phyloP scores from a whole-genome alignment of 2,888 invertebrate species.

The Drosophila testacea region DNA sequence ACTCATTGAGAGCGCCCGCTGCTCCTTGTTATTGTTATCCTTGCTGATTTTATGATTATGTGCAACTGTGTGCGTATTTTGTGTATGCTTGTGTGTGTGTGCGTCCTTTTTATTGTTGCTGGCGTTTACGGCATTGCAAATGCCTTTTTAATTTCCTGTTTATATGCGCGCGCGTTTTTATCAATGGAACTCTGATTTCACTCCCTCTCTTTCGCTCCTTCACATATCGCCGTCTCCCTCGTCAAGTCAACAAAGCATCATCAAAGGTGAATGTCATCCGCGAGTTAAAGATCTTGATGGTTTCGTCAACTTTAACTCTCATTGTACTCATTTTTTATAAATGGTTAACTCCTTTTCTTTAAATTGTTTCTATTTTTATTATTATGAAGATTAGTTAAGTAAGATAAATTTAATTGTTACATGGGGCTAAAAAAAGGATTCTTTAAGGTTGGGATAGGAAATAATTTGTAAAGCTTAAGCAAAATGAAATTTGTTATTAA shows the following conservation, averaged over 20 bases:
- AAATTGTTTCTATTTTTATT: conserved; percentile 15
- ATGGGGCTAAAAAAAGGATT: neutral
- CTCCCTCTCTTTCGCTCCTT: neutral
- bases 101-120: conserved; percentile 47
- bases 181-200: conserved; percentile 68
- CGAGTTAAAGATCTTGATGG: conserved; percentile 24
- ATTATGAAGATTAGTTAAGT: conserved; percentile 1
- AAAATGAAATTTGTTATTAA: too few species aligned
- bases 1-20: conserved; percentile 57
- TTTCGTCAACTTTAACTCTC: conserved; percentile 39
- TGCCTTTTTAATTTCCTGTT: conserved; percentile 81
- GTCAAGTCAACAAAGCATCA: conserved; percentile 37
- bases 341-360: neutral
- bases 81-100: conserved; percentile 9
- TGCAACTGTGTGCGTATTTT: conserved; percentile 16
- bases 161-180: conserved; percentile 69
- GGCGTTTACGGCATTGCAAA: conserved; percentile 70
- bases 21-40: conserved; percentile 74
- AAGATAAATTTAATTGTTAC: conserved; percentile 12
- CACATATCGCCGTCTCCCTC: conserved; percentile 1
- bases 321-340: conserved; percentile 14
- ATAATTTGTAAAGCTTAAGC: too few species aligned
- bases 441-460: too few species aligned
- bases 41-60: conserved; percentile 71
- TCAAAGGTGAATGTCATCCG: conserved; percentile 33